Evolutionary conservation across 2,888 invertebrate species (phyloP).

Genomic region (Nymphalis c-album): DNA sequence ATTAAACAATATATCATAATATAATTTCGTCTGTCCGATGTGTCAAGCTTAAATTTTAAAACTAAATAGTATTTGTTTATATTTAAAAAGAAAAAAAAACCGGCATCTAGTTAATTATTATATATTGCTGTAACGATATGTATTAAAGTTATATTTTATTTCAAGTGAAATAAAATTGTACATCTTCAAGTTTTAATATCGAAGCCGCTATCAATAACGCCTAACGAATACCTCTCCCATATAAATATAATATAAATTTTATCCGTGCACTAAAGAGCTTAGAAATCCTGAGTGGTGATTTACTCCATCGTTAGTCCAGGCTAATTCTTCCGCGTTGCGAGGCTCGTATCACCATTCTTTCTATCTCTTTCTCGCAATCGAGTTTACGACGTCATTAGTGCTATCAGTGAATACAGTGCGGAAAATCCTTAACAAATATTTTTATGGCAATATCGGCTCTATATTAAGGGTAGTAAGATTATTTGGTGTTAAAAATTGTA

Average conservation of each 20-base stretch:
- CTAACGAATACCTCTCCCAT: constrained; percentile 44
- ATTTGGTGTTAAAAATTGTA: constrained; percentile 10
- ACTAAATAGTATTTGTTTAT: no score
- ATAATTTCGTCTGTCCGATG: no score
- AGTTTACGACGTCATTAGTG: constrained; percentile 77
- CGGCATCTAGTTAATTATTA: no score
- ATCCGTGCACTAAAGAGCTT: constrained; percentile 59
- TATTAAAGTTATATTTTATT: background rate
- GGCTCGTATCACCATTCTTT: constrained; percentile 56
- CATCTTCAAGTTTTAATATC: background rate
- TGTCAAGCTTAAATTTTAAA: no score
- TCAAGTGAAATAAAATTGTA: background rate
- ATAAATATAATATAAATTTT: constrained; percentile 58
- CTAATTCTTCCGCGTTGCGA: constrained; percentile 78
- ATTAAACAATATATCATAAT: no score
- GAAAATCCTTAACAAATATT: constrained; percentile 15
- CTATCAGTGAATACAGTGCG: constrained; percentile 56
- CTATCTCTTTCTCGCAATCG: constrained; percentile 45
- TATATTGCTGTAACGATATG: background rate
- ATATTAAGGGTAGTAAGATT: constrained; percentile 24
- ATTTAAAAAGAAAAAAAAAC: no score
- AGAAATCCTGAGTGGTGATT: constrained; percentile 65
- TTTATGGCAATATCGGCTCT: constrained; percentile 26
- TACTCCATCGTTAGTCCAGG: constrained; percentile 70
- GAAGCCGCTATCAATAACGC: constrained; percentile 2